Base-by-base conservation (phyloP, 2,888 invertebrate species). In the Apotomis capreana region DNA sequence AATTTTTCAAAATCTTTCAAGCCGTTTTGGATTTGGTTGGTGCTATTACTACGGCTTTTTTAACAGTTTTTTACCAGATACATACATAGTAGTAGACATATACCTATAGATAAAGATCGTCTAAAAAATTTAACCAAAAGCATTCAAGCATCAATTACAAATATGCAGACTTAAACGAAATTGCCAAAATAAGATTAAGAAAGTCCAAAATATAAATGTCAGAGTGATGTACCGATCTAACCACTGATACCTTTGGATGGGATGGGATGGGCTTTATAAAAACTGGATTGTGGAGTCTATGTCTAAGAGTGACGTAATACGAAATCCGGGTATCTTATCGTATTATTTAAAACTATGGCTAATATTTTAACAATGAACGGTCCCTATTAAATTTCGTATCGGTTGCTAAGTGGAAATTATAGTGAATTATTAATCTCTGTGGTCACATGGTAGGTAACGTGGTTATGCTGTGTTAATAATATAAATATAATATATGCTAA, bases 241-340 rank as follows among this genome's bases (percentile, higher is more conserved):
- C 36, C 40, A 5, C 13, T 4, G 37, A 12, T 8, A 8, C 12
- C n/a, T 64, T 15, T 44, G 4, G n/a, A 15, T 40, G 12, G n/a
- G 26, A 55, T 64, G 9, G 44, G 4, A 10, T 54, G 26, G 26
- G 26, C 26, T 10, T 55, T 2, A 44, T 12, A 44, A 55, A 64
- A 52, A 64, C 64, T 3, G 44, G 26, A 49, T 49, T 9, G 9
- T 9, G 26, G 40, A 37, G 13, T 54, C 26, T 64, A 26, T 44
- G 54, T 40, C 12, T 51, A 13, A 40, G 15, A 54, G 64, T 64
- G 64, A 64, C 15, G 64, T 60, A 46, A 55, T 10, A 46, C 49
- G 0, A 44, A 55, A 61, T 69, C 61, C 55, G 49, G 55, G 36
- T 62, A 36, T n/a, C 51, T 44, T 59, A 4, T 26, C 51, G 52